Conservation (phyloP, 2,888 invertebrate genomes). For the Lordiphosa andalusiaca region DNA sequence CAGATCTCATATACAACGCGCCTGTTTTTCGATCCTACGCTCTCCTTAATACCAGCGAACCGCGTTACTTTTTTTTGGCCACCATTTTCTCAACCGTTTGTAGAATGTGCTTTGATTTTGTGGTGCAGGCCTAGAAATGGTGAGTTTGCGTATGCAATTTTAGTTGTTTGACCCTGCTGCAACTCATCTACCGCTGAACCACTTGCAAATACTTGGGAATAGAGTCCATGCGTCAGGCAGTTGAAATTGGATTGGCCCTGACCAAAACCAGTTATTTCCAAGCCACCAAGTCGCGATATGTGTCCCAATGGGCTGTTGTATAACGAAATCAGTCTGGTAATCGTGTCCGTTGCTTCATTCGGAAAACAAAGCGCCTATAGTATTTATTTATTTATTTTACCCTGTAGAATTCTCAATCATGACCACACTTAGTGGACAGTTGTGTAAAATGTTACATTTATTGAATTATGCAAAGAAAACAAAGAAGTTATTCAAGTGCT, state of each 20-base stretch:
- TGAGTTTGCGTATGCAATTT: constrained; percentile 37
- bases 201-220: constrained; percentile 51
- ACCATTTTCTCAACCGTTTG: constrained; percentile 1
- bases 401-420: too few species aligned
- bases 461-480: too few species aligned
- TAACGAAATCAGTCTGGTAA: constrained; percentile 43
- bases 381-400: too few species aligned
- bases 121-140: constrained; percentile 55
- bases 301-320: constrained; percentile 37
- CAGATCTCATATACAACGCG: too few species aligned
- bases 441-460: too few species aligned
- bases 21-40: neutral
- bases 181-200: constrained; percentile 27
- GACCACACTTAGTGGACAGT: too few species aligned
- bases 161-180: neutral
- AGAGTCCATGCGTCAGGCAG: constrained; percentile 18
- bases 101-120: constrained; percentile 53
- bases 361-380: constrained; percentile 28
- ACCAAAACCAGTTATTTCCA: constrained; percentile 61
- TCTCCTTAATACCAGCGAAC: too few species aligned
- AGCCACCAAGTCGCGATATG: constrained; percentile 42
- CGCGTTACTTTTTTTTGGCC: neutral
- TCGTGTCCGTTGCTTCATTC: constrained; percentile 14
- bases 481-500: too few species aligned
- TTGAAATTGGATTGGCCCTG: constrained; percentile 57